Conservation (phyloP, 2,797 vertebrate genomes). For the Lutjanus campechanus region DNA sequence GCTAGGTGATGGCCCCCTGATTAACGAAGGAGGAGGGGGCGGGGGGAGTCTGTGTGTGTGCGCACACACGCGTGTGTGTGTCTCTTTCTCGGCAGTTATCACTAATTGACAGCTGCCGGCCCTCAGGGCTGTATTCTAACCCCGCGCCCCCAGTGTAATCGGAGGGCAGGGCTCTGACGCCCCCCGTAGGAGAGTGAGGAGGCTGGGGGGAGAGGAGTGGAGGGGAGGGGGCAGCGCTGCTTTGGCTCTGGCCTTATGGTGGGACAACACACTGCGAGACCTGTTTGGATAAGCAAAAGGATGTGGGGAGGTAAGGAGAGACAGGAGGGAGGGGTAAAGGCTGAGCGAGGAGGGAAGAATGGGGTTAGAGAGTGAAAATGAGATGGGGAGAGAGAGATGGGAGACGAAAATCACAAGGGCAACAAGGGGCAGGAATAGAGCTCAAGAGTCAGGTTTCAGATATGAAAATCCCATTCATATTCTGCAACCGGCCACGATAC, state of each 20-base stretch:
- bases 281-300: conserved; percentile 74
- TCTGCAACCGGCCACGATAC: too few relatives aligned
- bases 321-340: conserved; percentile 29
- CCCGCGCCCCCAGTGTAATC: conserved; percentile 93
- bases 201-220: conserved; percentile 67
- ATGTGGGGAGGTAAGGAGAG: conserved; percentile 37
- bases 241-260: conserved; percentile 83
- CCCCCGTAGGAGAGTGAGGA: conserved; percentile 76
- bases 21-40: conserved; percentile 81
- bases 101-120: conserved; percentile 99
- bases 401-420: conserved; percentile 49
- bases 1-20: conserved; percentile 95
- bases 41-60: conserved; percentile 40
- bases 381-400: conserved; percentile 42
- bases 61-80: conserved; percentile 38
- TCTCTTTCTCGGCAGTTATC: conserved; percentile 91
- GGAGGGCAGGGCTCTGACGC: conserved; percentile 92
- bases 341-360: conserved; percentile 1
- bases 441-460: too few relatives aligned
- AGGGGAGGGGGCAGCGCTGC: conserved; percentile 80
- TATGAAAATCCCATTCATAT: too few relatives aligned
- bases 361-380: conserved; percentile 49
- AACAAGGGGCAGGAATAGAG: conserved; percentile 34
- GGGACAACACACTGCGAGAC: conserved; percentile 73
- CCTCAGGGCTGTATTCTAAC: conserved; percentile 96